Evolutionary conservation across 1,140 invertebrate genomes (phyloP).

Genomic region (Neuroterus valhalla): DNA sequence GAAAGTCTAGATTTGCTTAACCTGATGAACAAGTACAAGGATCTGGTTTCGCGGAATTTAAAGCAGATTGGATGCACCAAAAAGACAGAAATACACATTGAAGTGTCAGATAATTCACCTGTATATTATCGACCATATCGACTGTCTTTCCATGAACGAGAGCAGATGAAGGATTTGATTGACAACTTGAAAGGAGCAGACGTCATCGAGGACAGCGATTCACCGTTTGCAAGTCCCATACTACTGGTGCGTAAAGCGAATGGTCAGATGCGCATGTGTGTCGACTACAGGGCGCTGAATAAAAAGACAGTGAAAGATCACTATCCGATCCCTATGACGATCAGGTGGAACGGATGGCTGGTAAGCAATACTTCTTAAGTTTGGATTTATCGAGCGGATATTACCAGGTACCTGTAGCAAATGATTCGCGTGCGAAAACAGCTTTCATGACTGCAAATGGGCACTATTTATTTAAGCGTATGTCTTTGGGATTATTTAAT

Average conservation of each 20-base stretch:
- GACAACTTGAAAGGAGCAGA: slow-evolving; percentile 41
- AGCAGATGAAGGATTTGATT: slow-evolving; percentile 18
- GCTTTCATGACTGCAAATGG: slow-evolving; percentile 44
- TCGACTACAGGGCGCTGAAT: slow-evolving; percentile 65
- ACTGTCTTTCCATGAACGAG: slow-evolving; percentile 12
- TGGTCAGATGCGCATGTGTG: slow-evolving; percentile 56
- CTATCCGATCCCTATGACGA: neutral
- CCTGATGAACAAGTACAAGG: neutral
- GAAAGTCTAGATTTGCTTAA: neutral
- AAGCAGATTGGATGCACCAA: slow-evolving; percentile 29
- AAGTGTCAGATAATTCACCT: slow-evolving; percentile 8
- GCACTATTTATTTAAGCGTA: slow-evolving; percentile 33
- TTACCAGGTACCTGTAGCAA: slow-evolving; percentile 66
- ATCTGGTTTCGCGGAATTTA: slow-evolving; percentile 1
- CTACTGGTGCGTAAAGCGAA: slow-evolving; percentile 60
- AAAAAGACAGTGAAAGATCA: slow-evolving; percentile 22
- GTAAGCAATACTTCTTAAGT: neutral
- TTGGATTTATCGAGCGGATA: slow-evolving; percentile 61
- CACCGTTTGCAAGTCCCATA: too few relatives aligned
- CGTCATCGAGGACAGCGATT: slow-evolving; percentile 51
- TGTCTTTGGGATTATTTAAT: slow-evolving; percentile 41
- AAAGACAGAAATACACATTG: slow-evolving; percentile 26
- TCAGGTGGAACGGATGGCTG: neutral
- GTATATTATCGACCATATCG: slow-evolving; percentile 10
- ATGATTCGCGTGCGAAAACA: slow-evolving; percentile 36